phyloP scores from a whole-genome alignment of 2,113 vertebrate genomes.

The Propithecus coquereli region DNA sequence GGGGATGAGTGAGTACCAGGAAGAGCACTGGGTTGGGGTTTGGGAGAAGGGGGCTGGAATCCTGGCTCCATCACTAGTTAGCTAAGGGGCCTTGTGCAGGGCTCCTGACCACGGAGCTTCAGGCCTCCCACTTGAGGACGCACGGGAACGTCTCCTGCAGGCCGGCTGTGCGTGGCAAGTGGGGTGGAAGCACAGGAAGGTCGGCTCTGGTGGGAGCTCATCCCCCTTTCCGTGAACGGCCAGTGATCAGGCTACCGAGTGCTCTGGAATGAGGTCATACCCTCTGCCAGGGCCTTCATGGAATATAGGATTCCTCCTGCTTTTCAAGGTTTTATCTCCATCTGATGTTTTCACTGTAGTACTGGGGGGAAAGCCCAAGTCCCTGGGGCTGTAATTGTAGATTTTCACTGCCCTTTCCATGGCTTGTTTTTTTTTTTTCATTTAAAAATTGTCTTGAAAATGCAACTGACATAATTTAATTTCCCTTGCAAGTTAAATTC shows the following conservation, averaged over 20 bases:
- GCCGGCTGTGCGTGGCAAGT: background rate
- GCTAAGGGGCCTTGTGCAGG: background rate
- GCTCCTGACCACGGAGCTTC: background rate
- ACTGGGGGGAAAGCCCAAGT: background rate
- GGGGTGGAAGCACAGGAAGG: background rate
- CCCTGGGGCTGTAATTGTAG: background rate
- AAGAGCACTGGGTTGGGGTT: background rate
- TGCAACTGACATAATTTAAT: background rate
- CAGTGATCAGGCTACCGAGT: rapidly evolving
- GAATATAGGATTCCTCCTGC: background rate
- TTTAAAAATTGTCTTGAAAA: background rate
- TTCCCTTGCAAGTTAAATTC: background rate
- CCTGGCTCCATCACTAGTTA: background rate
- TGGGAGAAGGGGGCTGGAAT: constrained; percentile 14
- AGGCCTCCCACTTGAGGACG: background rate
- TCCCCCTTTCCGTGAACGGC: rapidly evolving
- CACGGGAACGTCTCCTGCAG: background rate
- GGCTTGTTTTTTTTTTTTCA: background rate
- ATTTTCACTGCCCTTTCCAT: background rate
- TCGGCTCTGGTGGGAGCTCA: rapidly evolving
- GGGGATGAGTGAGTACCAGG: background rate
- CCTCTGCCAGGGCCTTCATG: rapidly evolving
- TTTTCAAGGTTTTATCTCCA: background rate
- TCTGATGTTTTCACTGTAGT: background rate
- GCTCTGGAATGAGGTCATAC: too few relatives aligned